A percentile compares a stretch with the other conserved stretches of the same genome.
Conservation (phyloP, 2,888 invertebrate species). For the Julus scandinavius region DNA sequence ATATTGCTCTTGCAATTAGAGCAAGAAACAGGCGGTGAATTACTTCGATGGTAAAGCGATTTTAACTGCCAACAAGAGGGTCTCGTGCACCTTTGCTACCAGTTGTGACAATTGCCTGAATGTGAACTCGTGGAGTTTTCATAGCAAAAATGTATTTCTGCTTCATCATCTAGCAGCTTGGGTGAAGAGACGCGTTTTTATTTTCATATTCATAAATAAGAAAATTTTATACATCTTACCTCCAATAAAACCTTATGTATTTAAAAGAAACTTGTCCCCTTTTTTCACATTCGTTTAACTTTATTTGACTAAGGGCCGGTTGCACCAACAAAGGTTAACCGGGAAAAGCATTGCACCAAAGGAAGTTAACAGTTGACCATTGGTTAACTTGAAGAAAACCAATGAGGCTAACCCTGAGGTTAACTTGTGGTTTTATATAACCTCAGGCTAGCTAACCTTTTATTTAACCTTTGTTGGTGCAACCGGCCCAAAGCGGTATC, state of each 20-base stretch:
- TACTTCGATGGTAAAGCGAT: neutral
- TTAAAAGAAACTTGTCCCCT: neutral
- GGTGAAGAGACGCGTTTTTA: neutral
- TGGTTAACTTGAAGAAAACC: no score
- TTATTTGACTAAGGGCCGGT: no score
- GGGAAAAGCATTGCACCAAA: no score
- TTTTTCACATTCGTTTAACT: neutral
- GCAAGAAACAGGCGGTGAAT: constrained; percentile 48
- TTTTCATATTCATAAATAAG: neutral
- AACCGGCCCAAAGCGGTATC: no score
- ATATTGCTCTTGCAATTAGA: constrained; percentile 52
- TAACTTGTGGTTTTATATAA: no score
- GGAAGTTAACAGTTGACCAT: no score
- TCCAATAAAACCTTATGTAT: constrained; percentile 14
- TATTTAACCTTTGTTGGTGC: no score
- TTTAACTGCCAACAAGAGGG: neutral
- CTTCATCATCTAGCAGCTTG: neutral
- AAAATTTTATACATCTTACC: neutral
- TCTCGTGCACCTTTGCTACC: neutral
- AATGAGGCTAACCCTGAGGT: no score
- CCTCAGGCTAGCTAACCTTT: no score
- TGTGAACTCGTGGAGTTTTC: neutral
- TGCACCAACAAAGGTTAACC: no score
- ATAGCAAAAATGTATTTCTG: neutral
- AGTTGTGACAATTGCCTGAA: neutral